A percentile compares a stretch with the other conserved stretches of the same genome.
These are phyloP conservation scores for Drosophila niveifrons DNA, from an alignment of 2,888 invertebrate genomes.

Conservation along the genomic window DNA sequence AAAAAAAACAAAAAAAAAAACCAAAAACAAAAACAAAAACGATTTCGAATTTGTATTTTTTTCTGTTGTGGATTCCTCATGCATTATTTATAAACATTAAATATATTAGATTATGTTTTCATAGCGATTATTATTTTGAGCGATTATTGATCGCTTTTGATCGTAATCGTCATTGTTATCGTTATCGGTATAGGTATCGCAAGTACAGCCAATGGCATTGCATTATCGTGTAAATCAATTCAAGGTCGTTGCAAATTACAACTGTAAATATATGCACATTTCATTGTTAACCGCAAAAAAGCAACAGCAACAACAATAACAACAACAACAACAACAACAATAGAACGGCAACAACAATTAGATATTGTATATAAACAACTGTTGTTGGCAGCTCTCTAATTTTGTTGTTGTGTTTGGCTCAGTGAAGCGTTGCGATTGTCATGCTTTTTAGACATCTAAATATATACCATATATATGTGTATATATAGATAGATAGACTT, in stretches of 20 bases:
- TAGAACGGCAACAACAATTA: slow-evolving; percentile 7
- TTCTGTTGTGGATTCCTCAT: slow-evolving; percentile 36
- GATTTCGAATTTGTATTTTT: slow-evolving; percentile 21
- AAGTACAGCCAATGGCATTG: slow-evolving; percentile 15
- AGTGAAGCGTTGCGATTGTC: slow-evolving; percentile 47
- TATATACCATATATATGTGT: not conserved
- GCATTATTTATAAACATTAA: slow-evolving; percentile 50
- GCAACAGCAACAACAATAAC: not conserved
- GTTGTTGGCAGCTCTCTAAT: slow-evolving; percentile 21
- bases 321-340: slow-evolving; percentile 1
- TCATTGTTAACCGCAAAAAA: slow-evolving; percentile 44
- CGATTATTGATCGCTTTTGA: slow-evolving; percentile 29
- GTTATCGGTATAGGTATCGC: not conserved
- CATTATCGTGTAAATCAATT: slow-evolving; percentile 49
- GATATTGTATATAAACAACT: slow-evolving; percentile 13
- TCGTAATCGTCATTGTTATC: not conserved
- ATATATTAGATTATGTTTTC: slow-evolving; percentile 31
- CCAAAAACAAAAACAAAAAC: slow-evolving; percentile 10
- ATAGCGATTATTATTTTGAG: slow-evolving; percentile 21
- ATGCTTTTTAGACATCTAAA: slow-evolving; percentile 12
- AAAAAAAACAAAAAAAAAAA: slow-evolving; percentile 8
- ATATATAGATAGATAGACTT: not conserved
- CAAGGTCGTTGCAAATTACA: slow-evolving; percentile 59
- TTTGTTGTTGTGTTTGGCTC: slow-evolving; percentile 19
- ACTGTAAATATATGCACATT: slow-evolving; percentile 33